Evolutionary conservation across 2,797 vertebrate species (phyloP).

Genomic region (Peromyscus eremicus): DNA sequence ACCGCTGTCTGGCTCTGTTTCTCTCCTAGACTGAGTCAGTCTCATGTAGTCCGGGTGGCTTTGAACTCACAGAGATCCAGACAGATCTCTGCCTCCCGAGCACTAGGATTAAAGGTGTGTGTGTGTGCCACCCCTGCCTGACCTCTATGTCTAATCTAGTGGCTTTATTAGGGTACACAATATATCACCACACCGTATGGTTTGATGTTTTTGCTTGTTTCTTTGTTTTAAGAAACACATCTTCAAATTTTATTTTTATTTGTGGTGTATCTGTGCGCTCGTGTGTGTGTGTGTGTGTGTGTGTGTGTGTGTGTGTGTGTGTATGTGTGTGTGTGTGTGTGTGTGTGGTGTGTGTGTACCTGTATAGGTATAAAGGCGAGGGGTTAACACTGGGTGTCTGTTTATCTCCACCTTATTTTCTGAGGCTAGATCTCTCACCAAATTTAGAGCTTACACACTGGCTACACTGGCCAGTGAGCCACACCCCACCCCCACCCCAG

Average conservation of each 20-base stretch:
- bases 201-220: constrained; percentile 8
- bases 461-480: not conserved
- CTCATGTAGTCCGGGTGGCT: too few relatives aligned
- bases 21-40: too few relatives aligned
- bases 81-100: too few relatives aligned
- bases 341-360: rapidly evolving
- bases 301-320: not conserved
- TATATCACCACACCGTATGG: too few relatives aligned
- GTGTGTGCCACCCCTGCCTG: too few relatives aligned
- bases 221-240: not conserved
- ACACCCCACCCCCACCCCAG: not conserved
- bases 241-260: not conserved
- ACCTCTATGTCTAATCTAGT: too few relatives aligned
- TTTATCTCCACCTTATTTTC: not conserved
- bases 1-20: too few relatives aligned
- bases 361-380: not conserved
- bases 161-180: not conserved
- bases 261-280: not conserved
- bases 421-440: not conserved
- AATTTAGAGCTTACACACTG: not conserved
- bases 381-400: not conserved
- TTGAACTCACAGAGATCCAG: too few relatives aligned
- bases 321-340: not conserved
- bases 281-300: not conserved
- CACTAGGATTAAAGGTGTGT: too few relatives aligned